Evolutionary conservation across 2,113 vertebrate species (phyloP).

Genomic region (Sinosuthora webbiana): DNA sequence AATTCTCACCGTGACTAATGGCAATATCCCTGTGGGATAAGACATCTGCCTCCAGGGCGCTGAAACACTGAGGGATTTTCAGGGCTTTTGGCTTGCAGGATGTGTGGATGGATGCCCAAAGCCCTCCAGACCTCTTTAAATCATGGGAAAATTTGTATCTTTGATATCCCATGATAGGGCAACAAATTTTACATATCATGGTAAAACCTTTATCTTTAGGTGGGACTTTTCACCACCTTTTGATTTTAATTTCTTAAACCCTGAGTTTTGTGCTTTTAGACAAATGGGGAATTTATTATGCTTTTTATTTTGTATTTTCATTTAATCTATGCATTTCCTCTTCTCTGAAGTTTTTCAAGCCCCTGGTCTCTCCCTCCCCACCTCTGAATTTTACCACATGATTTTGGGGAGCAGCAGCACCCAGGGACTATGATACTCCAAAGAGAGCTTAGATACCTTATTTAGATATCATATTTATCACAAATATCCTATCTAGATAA

Average conservation of each 20-base stretch:
- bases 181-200: neutral
- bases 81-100: neutral
- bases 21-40: neutral
- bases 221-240: neutral
- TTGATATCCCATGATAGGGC: neutral
- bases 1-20: neutral
- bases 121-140: neutral
- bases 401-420: neutral
- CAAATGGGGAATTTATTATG: neutral
- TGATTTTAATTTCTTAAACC: neutral
- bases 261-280: neutral
- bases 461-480: neutral
- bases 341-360: neutral
- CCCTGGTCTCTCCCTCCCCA: neutral
- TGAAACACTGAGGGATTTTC: neutral
- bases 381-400: neutral
- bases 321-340: neutral
- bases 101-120: neutral
- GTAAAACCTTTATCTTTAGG: neutral
- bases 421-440: neutral
- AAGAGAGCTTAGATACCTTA: neutral
- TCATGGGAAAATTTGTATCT: neutral
- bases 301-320: neutral
- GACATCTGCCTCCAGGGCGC: neutral
- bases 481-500: neutral